A percentile compares a stretch with the other conserved stretches of the same genome.
Conservation (phyloP, 2,888 invertebrate species). For the Pharmacophagus antenor region DNA sequence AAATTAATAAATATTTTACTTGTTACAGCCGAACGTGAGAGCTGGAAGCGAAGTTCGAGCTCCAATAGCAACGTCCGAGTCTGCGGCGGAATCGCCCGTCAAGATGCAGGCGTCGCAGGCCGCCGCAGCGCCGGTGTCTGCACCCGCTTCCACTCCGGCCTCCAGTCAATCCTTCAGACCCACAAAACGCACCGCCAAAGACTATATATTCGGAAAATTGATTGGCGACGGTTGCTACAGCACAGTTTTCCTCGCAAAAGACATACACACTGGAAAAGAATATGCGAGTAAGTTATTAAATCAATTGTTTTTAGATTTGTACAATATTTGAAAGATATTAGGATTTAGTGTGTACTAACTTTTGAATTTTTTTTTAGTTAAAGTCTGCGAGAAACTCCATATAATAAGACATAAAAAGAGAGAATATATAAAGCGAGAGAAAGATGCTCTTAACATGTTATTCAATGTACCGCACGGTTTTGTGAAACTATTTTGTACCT, state of each 20-base stretch:
- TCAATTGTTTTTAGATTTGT: neutral
- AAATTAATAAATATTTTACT: conserved; percentile 34
- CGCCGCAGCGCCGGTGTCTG: conserved; percentile 63
- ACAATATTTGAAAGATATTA: neutral
- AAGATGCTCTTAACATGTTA: conserved; percentile 94
- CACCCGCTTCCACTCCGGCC: conserved; percentile 66
- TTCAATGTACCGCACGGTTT: conserved; percentile 92
- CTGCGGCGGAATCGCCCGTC: conserved; percentile 71
- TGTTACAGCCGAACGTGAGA: conserved; percentile 69
- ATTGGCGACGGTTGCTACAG: conserved; percentile 99
- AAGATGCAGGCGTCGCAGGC: conserved; percentile 77
- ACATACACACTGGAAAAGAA: conserved; percentile 93
- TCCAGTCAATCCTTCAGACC: conserved; percentile 65
- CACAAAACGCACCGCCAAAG: conserved; percentile 88
- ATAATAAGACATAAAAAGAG: conserved; percentile 96
- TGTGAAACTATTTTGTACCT: conserved; percentile 96
- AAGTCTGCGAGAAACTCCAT: conserved; percentile 97
- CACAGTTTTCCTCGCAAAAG: conserved; percentile 95
- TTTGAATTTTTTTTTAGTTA: conserved; percentile 83
- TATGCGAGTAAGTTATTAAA: conserved; percentile 91
- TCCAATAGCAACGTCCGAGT: conserved; percentile 80
- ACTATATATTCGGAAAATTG: conserved; percentile 96
- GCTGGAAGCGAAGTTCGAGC: conserved; percentile 69
- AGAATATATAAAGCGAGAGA: conserved; percentile 95
- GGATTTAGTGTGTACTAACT: neutral